A percentile compares a stretch with the other conserved stretches of the same genome.
Conservation (phyloP, 2,797 vertebrate species). For the Buphagus erythrorhynchus region DNA sequence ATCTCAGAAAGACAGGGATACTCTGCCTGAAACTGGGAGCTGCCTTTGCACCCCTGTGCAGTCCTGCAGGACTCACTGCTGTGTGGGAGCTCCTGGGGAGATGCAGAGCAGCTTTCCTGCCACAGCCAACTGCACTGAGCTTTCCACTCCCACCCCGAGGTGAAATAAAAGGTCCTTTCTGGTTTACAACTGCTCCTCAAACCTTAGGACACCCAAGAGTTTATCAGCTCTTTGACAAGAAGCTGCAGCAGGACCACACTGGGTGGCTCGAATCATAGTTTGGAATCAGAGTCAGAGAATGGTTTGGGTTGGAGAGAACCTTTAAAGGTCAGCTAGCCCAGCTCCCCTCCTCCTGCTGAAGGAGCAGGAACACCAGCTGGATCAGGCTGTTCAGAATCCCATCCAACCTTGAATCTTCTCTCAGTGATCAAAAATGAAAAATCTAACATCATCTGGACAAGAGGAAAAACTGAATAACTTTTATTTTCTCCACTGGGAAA, state of each 20-base stretch:
- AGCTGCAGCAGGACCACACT: neutral
- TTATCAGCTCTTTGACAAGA: neutral
- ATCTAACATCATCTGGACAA: accelerated
- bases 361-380: neutral
- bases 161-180: neutral
- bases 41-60: neutral
- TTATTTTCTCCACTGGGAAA: neutral
- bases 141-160: neutral
- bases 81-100: slow-evolving; percentile 5
- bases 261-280: accelerated
- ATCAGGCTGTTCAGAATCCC: neutral
- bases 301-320: neutral
- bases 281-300: neutral
- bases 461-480: neutral
- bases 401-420: neutral
- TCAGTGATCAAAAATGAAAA: neutral
- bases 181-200: neutral
- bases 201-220: neutral
- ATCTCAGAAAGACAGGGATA: neutral
- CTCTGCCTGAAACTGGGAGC: neutral
- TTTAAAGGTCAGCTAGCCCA: neutral
- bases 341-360: neutral
- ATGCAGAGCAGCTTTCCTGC: neutral
- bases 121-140: neutral
- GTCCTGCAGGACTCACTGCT: neutral